Conservation (phyloP, 2,888 invertebrate species). For the Synanthedon tipuliformis region DNA sequence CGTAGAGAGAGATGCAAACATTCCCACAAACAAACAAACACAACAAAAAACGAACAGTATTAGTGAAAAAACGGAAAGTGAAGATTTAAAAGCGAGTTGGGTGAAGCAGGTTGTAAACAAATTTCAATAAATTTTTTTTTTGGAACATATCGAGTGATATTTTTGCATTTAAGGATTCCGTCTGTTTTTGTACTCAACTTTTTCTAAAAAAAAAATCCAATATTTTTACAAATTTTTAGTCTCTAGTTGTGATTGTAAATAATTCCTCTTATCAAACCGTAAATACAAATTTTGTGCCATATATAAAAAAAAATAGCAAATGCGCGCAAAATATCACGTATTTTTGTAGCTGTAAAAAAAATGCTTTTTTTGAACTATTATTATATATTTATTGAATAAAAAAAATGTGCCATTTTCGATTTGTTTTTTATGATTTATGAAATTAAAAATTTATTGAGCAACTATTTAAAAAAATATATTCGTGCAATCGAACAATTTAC, state of each 20-base stretch:
- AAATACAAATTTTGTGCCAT: conserved; percentile 41
- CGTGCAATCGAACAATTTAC: conserved; percentile 48
- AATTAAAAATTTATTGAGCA: conserved; percentile 8
- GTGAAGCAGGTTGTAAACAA: conserved; percentile 80
- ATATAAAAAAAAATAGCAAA: conserved; percentile 24
- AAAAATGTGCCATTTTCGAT: conserved; percentile 51
- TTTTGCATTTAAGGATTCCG: conserved; percentile 48
- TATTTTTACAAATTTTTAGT: conserved; percentile 7
- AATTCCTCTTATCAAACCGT: conserved; percentile 32
- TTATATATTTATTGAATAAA: conserved; percentile 35
- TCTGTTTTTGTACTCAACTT: conserved; percentile 44
- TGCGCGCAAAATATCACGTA: conserved; percentile 22
- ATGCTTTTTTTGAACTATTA: conserved; percentile 41
- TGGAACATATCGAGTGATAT: conserved; percentile 19
- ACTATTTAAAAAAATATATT: conserved; percentile 15
- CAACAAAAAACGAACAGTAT: conserved; percentile 12
- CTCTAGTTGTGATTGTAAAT: conserved; percentile 30
- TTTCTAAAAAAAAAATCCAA: conserved; percentile 17
- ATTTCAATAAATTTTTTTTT: conserved; percentile 67
- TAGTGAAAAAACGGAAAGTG: conserved; percentile 19
- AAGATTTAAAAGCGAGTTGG: conserved; percentile 73
- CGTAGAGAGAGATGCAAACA: conserved; percentile 19
- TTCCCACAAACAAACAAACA: conserved; percentile 20
- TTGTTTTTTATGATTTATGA: conserved; percentile 5
- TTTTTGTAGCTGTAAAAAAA: conserved; percentile 19